These are phyloP conservation scores for Eulithis prunata DNA, from an alignment of 2,888 invertebrate genomes.

Conservation along the genomic window DNA sequence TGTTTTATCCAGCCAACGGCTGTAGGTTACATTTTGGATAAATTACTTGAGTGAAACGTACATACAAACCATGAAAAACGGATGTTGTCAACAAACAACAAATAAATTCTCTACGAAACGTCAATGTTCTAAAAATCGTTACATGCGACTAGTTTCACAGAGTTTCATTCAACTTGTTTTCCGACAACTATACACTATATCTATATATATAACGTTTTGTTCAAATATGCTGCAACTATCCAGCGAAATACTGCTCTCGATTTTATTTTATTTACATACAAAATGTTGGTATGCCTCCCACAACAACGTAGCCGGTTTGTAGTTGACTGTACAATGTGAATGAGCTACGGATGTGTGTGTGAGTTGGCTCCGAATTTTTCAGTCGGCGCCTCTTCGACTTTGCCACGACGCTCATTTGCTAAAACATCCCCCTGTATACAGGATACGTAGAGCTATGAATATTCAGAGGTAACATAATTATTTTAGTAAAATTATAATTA, in stretches of 20 bases:
- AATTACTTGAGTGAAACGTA: not conserved
- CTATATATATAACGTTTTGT: not conserved
- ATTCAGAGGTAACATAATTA: slow-evolving; percentile 41
- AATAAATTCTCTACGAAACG: not conserved
- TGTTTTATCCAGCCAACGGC: no score
- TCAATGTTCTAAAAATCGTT: not conserved
- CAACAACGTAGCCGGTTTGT: slow-evolving; percentile 18
- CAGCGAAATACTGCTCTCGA: slow-evolving; percentile 4
- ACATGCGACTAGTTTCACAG: not conserved
- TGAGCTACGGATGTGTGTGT: slow-evolving; percentile 39
- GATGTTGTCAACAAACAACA: not conserved
- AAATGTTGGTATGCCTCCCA: slow-evolving; percentile 20
- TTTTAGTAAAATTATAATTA: no score
- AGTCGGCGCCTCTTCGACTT: slow-evolving; percentile 61
- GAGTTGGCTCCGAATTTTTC: slow-evolving; percentile 59
- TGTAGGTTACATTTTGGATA: no score
- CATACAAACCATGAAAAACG: not conserved
- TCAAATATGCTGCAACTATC: slow-evolving; percentile 4
- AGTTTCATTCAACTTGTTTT: not conserved
- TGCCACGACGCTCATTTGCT: slow-evolving; percentile 73
- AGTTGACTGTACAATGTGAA: slow-evolving; percentile 22
- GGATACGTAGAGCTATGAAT: slow-evolving; percentile 46
- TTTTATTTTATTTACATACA: slow-evolving; percentile 22
- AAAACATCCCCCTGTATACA: slow-evolving; percentile 67
- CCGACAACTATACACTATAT: not conserved